A percentile compares a stretch with the other conserved stretches of the same genome.
Conservation (phyloP, 2,888 invertebrate genomes). For the Agrotis segetum region DNA sequence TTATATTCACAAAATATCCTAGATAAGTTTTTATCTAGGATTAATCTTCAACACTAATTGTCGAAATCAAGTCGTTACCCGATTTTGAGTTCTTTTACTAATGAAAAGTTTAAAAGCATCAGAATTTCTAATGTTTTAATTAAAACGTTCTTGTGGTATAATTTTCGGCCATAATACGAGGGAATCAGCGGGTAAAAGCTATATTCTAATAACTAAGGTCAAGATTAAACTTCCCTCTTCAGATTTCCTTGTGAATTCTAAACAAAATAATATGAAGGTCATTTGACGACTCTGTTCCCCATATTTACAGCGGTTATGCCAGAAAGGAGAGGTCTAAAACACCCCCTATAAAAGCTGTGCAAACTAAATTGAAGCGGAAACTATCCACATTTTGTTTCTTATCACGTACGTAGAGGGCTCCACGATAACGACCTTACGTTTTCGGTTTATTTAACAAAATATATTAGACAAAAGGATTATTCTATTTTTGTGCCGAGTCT, state of each 20-base stretch:
- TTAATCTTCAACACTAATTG: no score
- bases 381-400: conserved; percentile 73
- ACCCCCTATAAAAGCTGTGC: conserved; percentile 71
- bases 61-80: no score
- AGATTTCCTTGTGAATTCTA: conserved; percentile 1
- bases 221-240: not conserved
- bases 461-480: conserved; percentile 59
- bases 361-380: conserved; percentile 75
- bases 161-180: no score
- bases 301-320: conserved; percentile 60
- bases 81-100: no score
- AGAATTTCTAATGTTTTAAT: no score
- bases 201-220: not conserved
- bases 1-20: no score
- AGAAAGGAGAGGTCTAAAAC: conserved; percentile 53
- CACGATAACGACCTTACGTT: conserved; percentile 70
- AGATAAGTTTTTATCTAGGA: no score
- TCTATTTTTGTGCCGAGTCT: not conserved
- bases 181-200: no score
- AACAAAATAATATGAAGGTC: conserved; percentile 56
- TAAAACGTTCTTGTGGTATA: no score
- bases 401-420: conserved; percentile 75
- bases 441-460: conserved; percentile 69
- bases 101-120: no score
- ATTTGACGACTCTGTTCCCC: conserved; percentile 52